A percentile compares a stretch with the other conserved stretches of the same genome.
Conservation (phyloP, 1,140 invertebrate species). For the Drosophila navojoa region DNA sequence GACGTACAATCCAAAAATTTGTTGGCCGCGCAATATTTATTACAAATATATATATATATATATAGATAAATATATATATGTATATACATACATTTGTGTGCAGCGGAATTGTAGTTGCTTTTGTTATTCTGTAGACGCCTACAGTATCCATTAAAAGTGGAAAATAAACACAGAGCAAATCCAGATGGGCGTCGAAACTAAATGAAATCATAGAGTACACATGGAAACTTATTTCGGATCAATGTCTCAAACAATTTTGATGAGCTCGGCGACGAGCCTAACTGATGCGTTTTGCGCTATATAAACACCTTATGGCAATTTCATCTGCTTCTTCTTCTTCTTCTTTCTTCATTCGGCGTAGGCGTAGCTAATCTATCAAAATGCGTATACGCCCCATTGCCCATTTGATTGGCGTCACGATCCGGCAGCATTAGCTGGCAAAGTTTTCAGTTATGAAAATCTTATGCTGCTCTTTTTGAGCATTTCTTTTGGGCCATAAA, state of each 20-base stretch:
- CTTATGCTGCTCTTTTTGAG: slow-evolving; percentile 16
- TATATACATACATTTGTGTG: slow-evolving; percentile 22
- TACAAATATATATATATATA: slow-evolving; percentile 61
- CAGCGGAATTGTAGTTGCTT: slow-evolving; percentile 35
- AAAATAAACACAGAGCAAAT: slow-evolving; percentile 52
- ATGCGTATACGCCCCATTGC: slow-evolving; percentile 33
- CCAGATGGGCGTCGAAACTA: slow-evolving; percentile 47
- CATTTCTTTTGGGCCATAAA: slow-evolving; percentile 15
- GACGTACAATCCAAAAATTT: slow-evolving; percentile 68
- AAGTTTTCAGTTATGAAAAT: slow-evolving; percentile 18
- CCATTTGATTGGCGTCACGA: slow-evolving; percentile 48
- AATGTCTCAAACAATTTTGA: slow-evolving; percentile 25
- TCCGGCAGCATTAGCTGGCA: slow-evolving; percentile 6
- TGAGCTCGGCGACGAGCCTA: slow-evolving; percentile 22
- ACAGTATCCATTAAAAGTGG: slow-evolving; percentile 76
- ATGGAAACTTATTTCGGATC: slow-evolving; percentile 11
- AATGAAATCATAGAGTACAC: slow-evolving; percentile 10
- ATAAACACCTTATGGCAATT: slow-evolving; percentile 37
- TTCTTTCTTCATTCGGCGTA: background rate
- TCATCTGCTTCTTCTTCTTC: background rate
- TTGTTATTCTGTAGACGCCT: slow-evolving; percentile 21
- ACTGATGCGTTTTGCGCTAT: slow-evolving; percentile 21
- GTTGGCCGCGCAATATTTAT: slow-evolving; percentile 67
- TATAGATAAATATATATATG: slow-evolving; percentile 6
- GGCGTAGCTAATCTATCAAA: slow-evolving; percentile 50